A percentile compares a stretch with the other conserved stretches of the same genome.
phyloP scores from a whole-genome alignment of 2,113 vertebrate genomes.

The Ancistrus triradiatus region DNA sequence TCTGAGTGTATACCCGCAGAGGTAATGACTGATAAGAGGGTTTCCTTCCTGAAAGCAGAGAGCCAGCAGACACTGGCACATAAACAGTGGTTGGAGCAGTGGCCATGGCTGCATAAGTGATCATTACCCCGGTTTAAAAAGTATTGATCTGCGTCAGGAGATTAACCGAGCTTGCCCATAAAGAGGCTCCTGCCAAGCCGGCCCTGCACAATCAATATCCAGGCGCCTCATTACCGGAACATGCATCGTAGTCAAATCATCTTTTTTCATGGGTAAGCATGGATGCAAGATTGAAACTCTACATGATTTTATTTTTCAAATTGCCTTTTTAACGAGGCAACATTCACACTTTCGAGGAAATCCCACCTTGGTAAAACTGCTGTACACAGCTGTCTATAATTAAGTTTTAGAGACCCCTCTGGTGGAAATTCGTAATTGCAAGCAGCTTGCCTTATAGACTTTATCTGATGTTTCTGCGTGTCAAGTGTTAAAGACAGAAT shows the following conservation, averaged over 20 bases:
- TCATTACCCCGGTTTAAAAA: slow-evolving; percentile 42
- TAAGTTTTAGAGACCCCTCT: too few relatives aligned
- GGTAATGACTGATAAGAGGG: slow-evolving; percentile 27
- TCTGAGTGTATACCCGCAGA: background rate
- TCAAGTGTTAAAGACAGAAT: too few relatives aligned
- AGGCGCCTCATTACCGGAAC: slow-evolving; percentile 37
- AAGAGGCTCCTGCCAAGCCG: slow-evolving; percentile 33
- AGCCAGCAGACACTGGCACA: slow-evolving; percentile 19
- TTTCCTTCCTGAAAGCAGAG: slow-evolving; percentile 25
- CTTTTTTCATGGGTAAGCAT: slow-evolving; percentile 7
- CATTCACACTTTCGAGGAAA: too few relatives aligned
- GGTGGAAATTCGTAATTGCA: too few relatives aligned
- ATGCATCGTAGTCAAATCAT: slow-evolving; percentile 24
- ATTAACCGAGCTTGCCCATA: slow-evolving; percentile 45
- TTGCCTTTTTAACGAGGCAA: too few relatives aligned
- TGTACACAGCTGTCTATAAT: too few relatives aligned
- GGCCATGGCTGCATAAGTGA: slow-evolving; percentile 33
- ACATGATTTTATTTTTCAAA: too few relatives aligned
- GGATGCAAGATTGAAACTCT: background rate
- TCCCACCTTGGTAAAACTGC: too few relatives aligned
- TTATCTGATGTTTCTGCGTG: too few relatives aligned
- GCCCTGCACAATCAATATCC: slow-evolving; percentile 32
- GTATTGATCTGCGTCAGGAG: slow-evolving; percentile 38
- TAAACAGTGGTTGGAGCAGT: slow-evolving; percentile 27
- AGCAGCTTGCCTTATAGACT: too few relatives aligned